Percentiles rank a stretch among this genome's conserved stretches.
phyloP scores from a whole-genome alignment of 1,140 invertebrate species.

The Lethrus apterus region DNA sequence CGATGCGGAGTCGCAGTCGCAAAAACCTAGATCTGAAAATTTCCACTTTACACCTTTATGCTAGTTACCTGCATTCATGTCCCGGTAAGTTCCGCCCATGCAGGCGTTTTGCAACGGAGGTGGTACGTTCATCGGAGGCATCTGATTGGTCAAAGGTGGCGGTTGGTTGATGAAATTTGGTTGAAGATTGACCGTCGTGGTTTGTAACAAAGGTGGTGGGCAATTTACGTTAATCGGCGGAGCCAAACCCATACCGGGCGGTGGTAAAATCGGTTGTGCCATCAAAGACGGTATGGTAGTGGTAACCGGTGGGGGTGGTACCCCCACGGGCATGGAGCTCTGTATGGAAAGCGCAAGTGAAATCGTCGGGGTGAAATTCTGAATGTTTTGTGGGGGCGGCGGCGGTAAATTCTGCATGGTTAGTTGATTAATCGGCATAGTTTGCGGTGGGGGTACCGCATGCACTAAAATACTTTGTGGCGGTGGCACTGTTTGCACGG shows the following conservation, averaged over 20 bases:
- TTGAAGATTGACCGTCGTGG: constrained; percentile 33
- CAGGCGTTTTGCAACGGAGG: constrained; percentile 31
- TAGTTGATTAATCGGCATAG: constrained; percentile 11
- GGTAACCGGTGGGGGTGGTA: constrained; percentile 19
- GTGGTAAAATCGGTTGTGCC: constrained; percentile 40
- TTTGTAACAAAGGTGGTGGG: constrained; percentile 35
- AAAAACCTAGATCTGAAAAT: constrained; percentile 13
- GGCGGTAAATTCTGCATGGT: constrained; percentile 13
- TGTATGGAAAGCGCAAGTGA: constrained; percentile 23
- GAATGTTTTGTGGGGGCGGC: constrained; percentile 12
- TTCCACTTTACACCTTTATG: no score
- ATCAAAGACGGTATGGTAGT: constrained; percentile 37
- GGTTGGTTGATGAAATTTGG: constrained; percentile 31
- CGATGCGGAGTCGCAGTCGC: no score
- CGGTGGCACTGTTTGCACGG: constrained; percentile 17
- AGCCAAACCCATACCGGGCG: constrained; percentile 43
- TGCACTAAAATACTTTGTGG: constrained; percentile 22
- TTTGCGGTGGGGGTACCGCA: constrained; percentile 19
- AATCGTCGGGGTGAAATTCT: constrained; percentile 22
- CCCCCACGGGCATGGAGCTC: constrained; percentile 14
- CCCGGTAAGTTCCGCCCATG: constrained; percentile 22
- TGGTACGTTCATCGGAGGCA: constrained; percentile 43
- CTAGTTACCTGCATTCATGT: constrained; percentile 33
- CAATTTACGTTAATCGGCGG: constrained; percentile 31
- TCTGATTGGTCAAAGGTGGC: constrained; percentile 33